Conservation (phyloP, 2,888 invertebrate genomes). For the Monoplex corrugatus region DNA sequence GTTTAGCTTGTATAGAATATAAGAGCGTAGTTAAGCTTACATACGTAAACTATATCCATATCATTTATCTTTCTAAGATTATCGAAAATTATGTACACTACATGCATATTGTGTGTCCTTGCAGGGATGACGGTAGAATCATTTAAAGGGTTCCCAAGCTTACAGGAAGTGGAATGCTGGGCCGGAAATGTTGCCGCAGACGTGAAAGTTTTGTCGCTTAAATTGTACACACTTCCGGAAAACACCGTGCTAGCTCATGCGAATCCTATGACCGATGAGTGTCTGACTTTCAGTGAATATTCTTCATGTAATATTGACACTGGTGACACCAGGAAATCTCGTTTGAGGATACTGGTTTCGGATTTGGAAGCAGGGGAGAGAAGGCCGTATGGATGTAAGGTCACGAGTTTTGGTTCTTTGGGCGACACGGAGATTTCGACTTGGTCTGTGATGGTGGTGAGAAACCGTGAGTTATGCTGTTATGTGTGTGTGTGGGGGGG, state of each 20-base stretch:
- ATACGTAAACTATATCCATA: too few species aligned
- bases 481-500: too few species aligned
- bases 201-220: background rate
- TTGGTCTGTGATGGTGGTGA: background rate
- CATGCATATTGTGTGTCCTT: too few species aligned
- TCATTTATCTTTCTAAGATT: too few species aligned
- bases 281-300: constrained; percentile 22
- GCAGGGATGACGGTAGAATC: constrained; percentile 5
- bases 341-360: constrained; percentile 2
- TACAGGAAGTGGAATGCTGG: constrained; percentile 43
- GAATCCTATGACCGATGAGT: constrained; percentile 12
- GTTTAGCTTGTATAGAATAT: too few species aligned
- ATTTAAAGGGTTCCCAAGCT: background rate
- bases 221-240: background rate
- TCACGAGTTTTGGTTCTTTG: constrained; percentile 3
- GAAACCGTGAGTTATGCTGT: background rate
- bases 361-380: constrained; percentile 24
- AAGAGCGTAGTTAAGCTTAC: too few species aligned
- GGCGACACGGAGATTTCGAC: constrained; percentile 12
- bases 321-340: constrained; percentile 3
- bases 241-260: background rate
- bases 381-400: constrained; percentile 17
- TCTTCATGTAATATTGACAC: constrained; percentile 4
- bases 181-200: background rate
- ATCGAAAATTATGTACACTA: too few species aligned